These are phyloP conservation scores for Sinohyriopsis cumingii DNA, from an alignment of 2,888 invertebrate genomes.

Conservation along the genomic window DNA sequence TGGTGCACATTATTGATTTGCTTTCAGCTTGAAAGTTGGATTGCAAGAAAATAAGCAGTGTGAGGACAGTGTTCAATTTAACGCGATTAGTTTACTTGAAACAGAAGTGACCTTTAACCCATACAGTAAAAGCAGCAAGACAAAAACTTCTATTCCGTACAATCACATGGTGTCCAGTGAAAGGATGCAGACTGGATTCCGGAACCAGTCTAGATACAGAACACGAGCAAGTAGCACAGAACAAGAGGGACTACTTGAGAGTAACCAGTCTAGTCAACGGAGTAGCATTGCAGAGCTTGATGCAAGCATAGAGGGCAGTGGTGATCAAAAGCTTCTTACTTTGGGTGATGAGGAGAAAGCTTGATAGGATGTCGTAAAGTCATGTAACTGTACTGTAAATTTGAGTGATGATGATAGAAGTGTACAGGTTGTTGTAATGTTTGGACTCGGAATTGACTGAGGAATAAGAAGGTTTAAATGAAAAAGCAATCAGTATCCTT, in stretches of 20 bases:
- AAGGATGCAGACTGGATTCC: slow-evolving; percentile 10
- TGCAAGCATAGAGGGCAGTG: slow-evolving; percentile 10
- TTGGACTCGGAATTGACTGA: too few species aligned
- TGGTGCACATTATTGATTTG: not conserved
- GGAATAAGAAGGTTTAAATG: too few species aligned
- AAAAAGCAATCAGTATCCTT: too few species aligned
- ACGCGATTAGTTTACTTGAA: slow-evolving; percentile 22
- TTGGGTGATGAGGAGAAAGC: too few species aligned
- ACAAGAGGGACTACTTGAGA: slow-evolving; percentile 49
- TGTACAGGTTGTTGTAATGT: too few species aligned
- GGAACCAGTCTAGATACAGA: slow-evolving; percentile 40
- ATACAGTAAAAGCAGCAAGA: slow-evolving; percentile 32
- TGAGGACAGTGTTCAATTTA: too few species aligned
- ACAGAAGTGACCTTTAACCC: slow-evolving; percentile 45
- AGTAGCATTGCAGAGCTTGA: slow-evolving; percentile 39
- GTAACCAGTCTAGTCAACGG: slow-evolving; percentile 50
- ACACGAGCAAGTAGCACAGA: slow-evolving; percentile 47
- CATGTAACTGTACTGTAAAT: too few species aligned
- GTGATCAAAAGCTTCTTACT: too few species aligned
- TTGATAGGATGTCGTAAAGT: too few species aligned
- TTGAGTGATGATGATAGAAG: too few species aligned
- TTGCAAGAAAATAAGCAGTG: not conserved
- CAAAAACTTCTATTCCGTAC: slow-evolving; percentile 41
- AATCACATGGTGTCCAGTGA: slow-evolving; percentile 31
- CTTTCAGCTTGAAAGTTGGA: slow-evolving; percentile 12